These are phyloP conservation scores for Danionella cerebrum DNA, from an alignment of 2,113 vertebrate species.

Conservation along the genomic window DNA sequence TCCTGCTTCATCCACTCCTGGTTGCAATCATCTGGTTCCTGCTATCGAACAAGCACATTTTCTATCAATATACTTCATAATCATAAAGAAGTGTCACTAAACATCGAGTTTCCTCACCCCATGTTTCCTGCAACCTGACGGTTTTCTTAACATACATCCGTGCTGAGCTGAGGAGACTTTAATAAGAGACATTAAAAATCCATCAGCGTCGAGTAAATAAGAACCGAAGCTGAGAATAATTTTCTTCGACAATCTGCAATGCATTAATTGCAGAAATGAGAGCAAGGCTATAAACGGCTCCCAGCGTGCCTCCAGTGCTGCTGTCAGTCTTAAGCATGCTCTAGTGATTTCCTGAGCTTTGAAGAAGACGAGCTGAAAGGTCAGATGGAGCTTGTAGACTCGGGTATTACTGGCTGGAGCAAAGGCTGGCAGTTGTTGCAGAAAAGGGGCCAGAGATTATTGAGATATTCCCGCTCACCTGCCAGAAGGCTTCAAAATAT, in stretches of 20 bases:
- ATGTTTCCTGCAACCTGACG: no score
- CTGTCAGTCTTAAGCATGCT: conserved; percentile 2
- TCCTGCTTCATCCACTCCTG: no score
- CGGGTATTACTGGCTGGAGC: background rate
- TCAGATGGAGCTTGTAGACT: background rate
- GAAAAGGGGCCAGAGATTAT: conserved; percentile 1
- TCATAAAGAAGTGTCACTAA: no score
- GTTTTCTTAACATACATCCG: no score
- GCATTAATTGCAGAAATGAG: background rate
- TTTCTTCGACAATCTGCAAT: background rate
- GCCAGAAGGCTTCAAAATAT: conserved; percentile 11
- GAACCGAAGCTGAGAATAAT: background rate
- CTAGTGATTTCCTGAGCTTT: background rate
- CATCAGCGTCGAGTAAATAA: background rate
- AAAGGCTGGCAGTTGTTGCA: background rate
- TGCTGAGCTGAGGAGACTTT: background rate
- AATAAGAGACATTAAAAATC: background rate
- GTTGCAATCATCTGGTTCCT: no score
- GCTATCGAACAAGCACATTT: no score
- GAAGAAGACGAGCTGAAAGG: conserved; percentile 10
- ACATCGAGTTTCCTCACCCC: no score
- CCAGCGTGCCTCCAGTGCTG: background rate
- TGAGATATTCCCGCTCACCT: conserved; percentile 1
- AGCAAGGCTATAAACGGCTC: background rate
- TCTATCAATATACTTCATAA: no score